A percentile compares a stretch with the other conserved stretches of the same genome.
phyloP scores from a whole-genome alignment of 1,140 invertebrate species.

The Micrasema minimum region DNA sequence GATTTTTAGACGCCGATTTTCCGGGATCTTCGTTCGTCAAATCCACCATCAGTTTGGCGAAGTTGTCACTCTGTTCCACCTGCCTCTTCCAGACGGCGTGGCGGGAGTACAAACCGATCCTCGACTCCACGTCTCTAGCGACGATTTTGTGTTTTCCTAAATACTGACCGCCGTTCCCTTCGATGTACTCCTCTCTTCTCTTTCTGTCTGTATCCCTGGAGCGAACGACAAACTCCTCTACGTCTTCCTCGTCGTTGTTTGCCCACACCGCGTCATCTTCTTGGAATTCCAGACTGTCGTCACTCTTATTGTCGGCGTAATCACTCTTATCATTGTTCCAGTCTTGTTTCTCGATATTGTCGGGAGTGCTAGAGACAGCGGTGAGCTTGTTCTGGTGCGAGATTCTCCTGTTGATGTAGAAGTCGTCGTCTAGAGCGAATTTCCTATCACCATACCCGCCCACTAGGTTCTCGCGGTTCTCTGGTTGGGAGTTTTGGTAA shows the following conservation, averaged over 20 bases:
- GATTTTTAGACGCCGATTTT: background rate
- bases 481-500: slow-evolving; percentile 32
- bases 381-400: slow-evolving; percentile 48
- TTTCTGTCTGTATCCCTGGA: slow-evolving; percentile 13
- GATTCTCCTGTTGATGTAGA: slow-evolving; percentile 47
- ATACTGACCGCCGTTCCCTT: slow-evolving; percentile 2
- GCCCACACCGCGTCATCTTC: slow-evolving; percentile 45
- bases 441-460: slow-evolving; percentile 38
- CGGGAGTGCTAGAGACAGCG: background rate
- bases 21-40: background rate
- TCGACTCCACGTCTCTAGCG: background rate
- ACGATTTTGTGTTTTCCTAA: slow-evolving; percentile 39
- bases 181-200: slow-evolving; percentile 6
- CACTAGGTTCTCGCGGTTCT: slow-evolving; percentile 54
- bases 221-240: slow-evolving; percentile 12
- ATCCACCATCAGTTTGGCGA: slow-evolving; percentile 32
- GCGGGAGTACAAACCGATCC: background rate
- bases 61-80: slow-evolving; percentile 14
- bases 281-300: slow-evolving; percentile 34
- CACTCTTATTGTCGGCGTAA: slow-evolving; percentile 27
- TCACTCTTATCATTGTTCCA: slow-evolving; percentile 14
- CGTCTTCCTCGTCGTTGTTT: slow-evolving; percentile 39
- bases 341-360: slow-evolving; percentile 30
- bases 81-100: slow-evolving; percentile 19
- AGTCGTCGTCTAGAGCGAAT: slow-evolving; percentile 45